phyloP scores from a whole-genome alignment of 2,113 vertebrate genomes.

The Plectropomus leopardus region DNA sequence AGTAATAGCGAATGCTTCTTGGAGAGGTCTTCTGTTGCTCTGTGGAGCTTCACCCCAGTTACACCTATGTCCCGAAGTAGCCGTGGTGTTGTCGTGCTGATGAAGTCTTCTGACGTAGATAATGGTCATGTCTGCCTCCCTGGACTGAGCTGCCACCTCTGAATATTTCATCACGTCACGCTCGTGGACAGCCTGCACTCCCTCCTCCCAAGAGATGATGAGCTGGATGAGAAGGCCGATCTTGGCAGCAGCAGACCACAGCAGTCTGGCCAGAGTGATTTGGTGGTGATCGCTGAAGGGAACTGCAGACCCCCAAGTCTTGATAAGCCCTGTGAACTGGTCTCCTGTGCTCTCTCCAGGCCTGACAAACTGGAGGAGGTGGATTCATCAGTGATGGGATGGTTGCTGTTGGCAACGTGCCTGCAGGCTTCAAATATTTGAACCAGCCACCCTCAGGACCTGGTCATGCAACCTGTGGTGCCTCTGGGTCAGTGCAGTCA shows the following conservation, averaged over 20 bases:
- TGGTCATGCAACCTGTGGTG: not conserved
- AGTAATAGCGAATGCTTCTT: not conserved
- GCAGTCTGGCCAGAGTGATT: not conserved
- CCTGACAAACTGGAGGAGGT: not conserved
- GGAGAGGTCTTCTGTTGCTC: not conserved
- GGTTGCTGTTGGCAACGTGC: not conserved
- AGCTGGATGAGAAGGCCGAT: not conserved
- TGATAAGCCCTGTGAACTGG: not conserved
- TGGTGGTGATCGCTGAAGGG: not conserved
- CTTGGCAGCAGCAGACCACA: not conserved
- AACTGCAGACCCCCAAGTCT: not conserved
- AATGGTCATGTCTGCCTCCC: slow-evolving; percentile 1
- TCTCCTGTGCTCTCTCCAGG: not conserved
- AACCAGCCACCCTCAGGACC: not conserved
- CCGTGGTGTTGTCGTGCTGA: not conserved
- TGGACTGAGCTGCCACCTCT: slow-evolving; percentile 16
- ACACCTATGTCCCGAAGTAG: not conserved
- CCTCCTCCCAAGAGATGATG: not conserved
- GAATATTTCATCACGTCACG: slow-evolving; percentile 22
- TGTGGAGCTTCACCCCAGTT: not conserved
- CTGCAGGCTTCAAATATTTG: not conserved
- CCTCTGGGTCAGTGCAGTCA: not conserved
- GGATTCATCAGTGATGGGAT: not conserved
- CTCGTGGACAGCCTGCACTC: not conserved
- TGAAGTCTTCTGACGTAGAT: not conserved